Evolutionary conservation across 92 coral and sea anemone genomes (phyloP), one percentile per base, ranked within the genome.

Genomic region (Metridium senile): DNA sequence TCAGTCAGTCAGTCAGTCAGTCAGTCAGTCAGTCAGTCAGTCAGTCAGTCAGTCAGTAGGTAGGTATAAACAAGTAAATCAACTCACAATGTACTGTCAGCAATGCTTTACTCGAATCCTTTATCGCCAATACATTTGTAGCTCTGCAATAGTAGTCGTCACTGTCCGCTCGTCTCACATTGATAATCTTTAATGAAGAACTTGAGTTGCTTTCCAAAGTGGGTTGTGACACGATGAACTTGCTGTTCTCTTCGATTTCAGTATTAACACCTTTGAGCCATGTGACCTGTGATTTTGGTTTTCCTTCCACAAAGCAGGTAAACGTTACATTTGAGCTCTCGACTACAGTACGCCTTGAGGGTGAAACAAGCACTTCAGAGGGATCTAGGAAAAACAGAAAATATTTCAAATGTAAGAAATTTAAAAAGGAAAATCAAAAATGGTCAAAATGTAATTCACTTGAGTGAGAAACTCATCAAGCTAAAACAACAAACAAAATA

Each of bases 141-240:
- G 85, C 85, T 16, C 34, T 32, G 46, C 89, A 85, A 8, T 71
- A 26, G 46, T 85, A 85, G 22, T 16, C 45, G n/a, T 81, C 89
- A 13, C 66, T 52, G 54, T 85, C 89, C 8, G 62, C 31, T 11
- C 83, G 70, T 18, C 57, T 56, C 63, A 68, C 54, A 74, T 74
- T 80, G 33, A 62, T 74, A 59, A 86, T 86, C 6, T 66, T 80
- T 33, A 86, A 52, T 0, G 82, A 31, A 47, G 74, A 52, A 23
- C 45, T 66, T 18, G 71, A 30, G 11, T 46, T 63, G 17, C 28
- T 61, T 27, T 22, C 33, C 25, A 21, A 9, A 6, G 16, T 13
- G 2, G 59, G 59, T 21, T 54, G 59, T 54, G 59, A 13, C 30
- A 71, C 17, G 7, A 49, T 13, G 17, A 6, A 26, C 33, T 39